phyloP scores from a whole-genome alignment of 2,797 vertebrate species.

The Thamnophis elegans region DNA sequence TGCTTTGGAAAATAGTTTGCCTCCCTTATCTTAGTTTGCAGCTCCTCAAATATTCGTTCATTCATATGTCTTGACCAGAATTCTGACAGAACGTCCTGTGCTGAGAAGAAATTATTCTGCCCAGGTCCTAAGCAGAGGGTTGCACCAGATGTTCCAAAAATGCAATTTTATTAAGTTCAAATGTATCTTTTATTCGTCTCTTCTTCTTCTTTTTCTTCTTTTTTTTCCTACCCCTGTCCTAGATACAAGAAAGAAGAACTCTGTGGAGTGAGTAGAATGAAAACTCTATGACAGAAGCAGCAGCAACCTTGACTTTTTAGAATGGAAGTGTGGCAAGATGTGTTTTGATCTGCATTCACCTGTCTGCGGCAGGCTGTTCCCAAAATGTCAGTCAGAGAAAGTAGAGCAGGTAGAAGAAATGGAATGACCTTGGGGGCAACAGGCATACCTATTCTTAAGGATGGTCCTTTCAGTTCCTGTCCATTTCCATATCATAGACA shows the following conservation, averaged over 20 bases:
- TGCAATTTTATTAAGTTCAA: not conserved
- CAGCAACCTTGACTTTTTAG: slow-evolving; percentile 73
- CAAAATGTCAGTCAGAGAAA: slow-evolving; percentile 70
- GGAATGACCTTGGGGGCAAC: slow-evolving; percentile 63
- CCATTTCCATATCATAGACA: slow-evolving; percentile 38
- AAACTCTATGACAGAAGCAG: slow-evolving; percentile 44
- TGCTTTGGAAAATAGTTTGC: not conserved
- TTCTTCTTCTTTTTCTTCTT: not conserved
- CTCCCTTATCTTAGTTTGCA: not conserved
- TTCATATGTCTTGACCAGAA: not conserved
- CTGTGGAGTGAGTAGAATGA: slow-evolving; percentile 1
- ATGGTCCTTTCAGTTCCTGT: slow-evolving; percentile 47
- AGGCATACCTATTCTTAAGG: slow-evolving; percentile 42
- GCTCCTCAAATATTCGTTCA: not conserved
- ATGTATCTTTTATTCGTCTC: not conserved
- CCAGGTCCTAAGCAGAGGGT: not conserved
- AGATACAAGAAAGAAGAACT: not conserved
- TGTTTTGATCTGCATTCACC: slow-evolving; percentile 75
- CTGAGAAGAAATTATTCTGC: not conserved
- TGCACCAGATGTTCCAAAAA: not conserved
- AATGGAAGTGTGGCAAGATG: slow-evolving; percentile 70
- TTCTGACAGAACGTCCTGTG: not conserved
- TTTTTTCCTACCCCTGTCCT: not conserved
- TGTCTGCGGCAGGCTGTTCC: slow-evolving; percentile 67
- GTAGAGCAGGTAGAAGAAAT: slow-evolving; percentile 67